Evolutionary conservation across 2,113 vertebrate genomes (phyloP).

Genomic region (Anguilla japonica): DNA sequence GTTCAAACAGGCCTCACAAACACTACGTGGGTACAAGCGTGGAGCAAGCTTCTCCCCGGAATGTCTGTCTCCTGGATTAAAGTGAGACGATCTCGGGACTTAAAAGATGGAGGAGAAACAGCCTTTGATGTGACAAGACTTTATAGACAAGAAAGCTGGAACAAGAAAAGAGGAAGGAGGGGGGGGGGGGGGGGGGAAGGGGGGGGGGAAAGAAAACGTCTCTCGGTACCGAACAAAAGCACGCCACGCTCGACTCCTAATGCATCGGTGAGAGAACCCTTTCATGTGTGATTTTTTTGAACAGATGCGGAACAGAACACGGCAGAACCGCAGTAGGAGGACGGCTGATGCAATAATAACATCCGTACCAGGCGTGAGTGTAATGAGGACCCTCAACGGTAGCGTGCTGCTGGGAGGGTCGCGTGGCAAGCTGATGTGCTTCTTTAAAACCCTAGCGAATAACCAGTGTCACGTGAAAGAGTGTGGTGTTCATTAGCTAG

Average conservation of each 20-base stretch:
- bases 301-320: not conserved
- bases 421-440: too few species aligned
- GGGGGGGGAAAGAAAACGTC: not conserved
- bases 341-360: not conserved
- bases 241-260: not conserved
- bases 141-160: conserved; percentile 2
- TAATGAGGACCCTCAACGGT: not conserved
- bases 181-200: too few species aligned
- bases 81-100: conserved; percentile 10
- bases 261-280: not conserved
- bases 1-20: not conserved
- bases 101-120: not conserved
- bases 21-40: not conserved
- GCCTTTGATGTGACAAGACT: not conserved
- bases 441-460: too few species aligned
- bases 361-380: not conserved
- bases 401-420: too few species aligned
- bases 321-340: not conserved
- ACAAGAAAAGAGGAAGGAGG: not conserved
- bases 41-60: not conserved
- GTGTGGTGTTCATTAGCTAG: too few species aligned
- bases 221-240: not conserved
- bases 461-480: too few species aligned
- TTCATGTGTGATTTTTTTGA: not conserved
- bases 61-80: conserved; percentile 8